Evolutionary conservation across 2,797 vertebrate species (phyloP), one percentile per base, ranked within the genome.

Genomic region (Echeneis naucrates): DNA sequence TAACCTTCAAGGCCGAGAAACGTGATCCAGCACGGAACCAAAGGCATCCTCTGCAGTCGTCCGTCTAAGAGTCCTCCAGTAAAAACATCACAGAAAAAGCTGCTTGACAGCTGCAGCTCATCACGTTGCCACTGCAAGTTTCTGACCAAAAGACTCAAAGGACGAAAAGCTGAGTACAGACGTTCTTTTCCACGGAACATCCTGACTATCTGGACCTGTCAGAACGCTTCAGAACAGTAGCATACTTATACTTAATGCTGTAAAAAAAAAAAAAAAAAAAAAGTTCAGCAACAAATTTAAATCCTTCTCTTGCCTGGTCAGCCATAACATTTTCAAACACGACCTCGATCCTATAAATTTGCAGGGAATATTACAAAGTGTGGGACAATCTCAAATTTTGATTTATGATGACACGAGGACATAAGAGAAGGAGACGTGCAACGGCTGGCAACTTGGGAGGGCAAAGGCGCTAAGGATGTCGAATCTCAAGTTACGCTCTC

Each of bases 31-130:
- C 32, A 10, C 23, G 1, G 78, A 75, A 88, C 76, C 63, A 84
- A 85, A 89, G 82, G 84, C 85, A 77, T 90, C 88, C 89, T 73
- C 74, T 62, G 75, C 65, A 83, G 82, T 61, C 75, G 60, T 76
- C 59, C 68, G 48, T 72, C 78, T 76, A 66, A 85, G 57, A 54
- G 72, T 72, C 37, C 69, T 77, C 72, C 85, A 81, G 73, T 86
- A 82, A 90, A 90, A 92, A 85, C 84, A 87, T 90, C 82, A 44
- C n/a, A 45, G 44, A 74, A 72, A 82, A 60, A 80, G 47, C 26
- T 63, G 56, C 67, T 12, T 67, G 86, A 85, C 89, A 90, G 87
- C 87, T 90, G 87, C 75, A 59, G 73, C 47, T 77, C 61, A 54
- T 81, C 77, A 47, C 10, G 2, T 56, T 53, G 59, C 33, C 1